Conservation (phyloP, 2,113 vertebrate species). For the Tragelaphus imberbis region DNA sequence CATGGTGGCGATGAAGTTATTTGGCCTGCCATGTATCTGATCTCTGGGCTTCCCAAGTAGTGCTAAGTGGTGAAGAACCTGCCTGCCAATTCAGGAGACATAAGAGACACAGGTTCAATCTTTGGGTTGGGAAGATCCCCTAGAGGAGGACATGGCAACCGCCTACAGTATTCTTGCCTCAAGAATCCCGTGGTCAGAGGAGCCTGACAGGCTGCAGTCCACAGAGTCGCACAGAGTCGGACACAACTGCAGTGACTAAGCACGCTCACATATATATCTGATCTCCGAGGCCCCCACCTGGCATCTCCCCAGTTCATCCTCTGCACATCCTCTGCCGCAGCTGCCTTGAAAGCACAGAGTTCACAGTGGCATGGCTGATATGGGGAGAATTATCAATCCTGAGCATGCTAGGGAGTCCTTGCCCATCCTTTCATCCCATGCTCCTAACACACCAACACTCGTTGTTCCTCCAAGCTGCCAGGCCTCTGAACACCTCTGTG, state of each 20-base stretch:
- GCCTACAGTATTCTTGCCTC: not conserved
- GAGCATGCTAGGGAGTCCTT: not conserved
- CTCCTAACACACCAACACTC: not conserved
- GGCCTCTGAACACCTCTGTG: not conserved
- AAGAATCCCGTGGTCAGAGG: not conserved
- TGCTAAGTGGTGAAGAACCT: not conserved
- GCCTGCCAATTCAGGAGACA: not conserved
- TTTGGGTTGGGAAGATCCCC: not conserved
- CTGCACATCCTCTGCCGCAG: not conserved
- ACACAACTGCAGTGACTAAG: not conserved
- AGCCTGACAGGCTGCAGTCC: not conserved
- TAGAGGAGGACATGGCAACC: not conserved
- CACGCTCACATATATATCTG: not conserved
- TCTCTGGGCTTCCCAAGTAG: not conserved
- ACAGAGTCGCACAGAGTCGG: not conserved
- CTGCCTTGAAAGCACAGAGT: not conserved
- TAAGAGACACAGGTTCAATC: not conserved
- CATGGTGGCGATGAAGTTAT: not conserved
- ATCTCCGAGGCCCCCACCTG: not conserved
- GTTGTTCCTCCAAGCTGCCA: not conserved
- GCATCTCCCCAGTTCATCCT: not conserved
- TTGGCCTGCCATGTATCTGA: fast-evolving
- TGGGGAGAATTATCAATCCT: not conserved
- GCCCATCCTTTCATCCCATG: not conserved
- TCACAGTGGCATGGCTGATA: fast-evolving